Base-by-base conservation (phyloP, 2,113 vertebrate species). In the Vidua chalybeata region DNA sequence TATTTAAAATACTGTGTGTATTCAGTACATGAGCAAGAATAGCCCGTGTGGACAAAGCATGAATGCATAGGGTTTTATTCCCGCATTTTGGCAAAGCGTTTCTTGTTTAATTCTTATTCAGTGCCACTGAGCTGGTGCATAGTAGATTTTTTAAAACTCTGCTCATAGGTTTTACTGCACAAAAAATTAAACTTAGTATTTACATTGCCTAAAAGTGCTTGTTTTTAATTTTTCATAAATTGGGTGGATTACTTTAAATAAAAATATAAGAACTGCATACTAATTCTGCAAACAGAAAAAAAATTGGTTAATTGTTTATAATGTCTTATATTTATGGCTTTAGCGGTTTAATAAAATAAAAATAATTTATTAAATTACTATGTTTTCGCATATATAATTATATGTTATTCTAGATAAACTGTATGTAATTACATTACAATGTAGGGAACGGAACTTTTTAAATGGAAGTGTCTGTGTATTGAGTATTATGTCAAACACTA, bases 1-100 rank as follows among this genome's bases (percentile, higher is more conserved):
- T 71, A 26, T 90, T 96, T 93, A 84, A 95, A 87, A 82, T 95
- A 90, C 61, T 59, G 33, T 31, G 51, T 90, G 80, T n/a, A 33
- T 90, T 88, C 76, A 61, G 64, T 30, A 35, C 51, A 9, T 28
- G 75, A 77, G 54, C 48, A 68, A 78, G 85, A 80, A 86, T 61
- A 88, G 88, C 88, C 59, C 55, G 28, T 28, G 52, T 67, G 71
- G 85, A 81, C 61, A 84, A 92, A 85, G 45, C 72, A 64, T 2
- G 7, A 84, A 72, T 46, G 64, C 52, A 48, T 4, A 45, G 35
- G 33, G 62, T 67, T 90, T 79, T 87, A 13, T 77, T 93, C 59
- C 48, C 87, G 61, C 54, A 2, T 84, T 81, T 91, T 71, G 48
- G 62, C 67, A 55, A 48, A 67, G 28, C 27, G 13, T 80, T 88